A percentile compares a stretch with the other conserved stretches of the same genome.
phyloP scores from a whole-genome alignment of 2,888 invertebrate genomes.

The Agriopis leucophaearia region DNA sequence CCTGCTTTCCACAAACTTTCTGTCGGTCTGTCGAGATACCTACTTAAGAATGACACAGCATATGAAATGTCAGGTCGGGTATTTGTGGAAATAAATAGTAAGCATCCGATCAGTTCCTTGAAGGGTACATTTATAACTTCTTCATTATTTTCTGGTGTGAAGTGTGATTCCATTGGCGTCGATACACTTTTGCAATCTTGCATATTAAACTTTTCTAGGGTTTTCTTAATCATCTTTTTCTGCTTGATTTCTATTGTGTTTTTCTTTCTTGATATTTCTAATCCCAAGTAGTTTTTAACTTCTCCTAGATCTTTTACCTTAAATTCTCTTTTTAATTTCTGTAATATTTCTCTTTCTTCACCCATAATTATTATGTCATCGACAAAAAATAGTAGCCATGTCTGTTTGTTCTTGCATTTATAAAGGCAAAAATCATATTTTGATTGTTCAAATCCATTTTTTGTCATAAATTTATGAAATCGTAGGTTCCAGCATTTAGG shows the following conservation, averaged over 20 bases:
- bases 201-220: constrained; percentile 7
- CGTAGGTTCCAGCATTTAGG: no score
- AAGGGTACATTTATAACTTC: no score
- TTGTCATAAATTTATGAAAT: constrained; percentile 4
- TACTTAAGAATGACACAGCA: no score
- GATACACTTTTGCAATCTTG: background rate
- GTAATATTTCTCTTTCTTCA: no score
- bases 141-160: background rate
- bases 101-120: no score
- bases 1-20: constrained; percentile 6
- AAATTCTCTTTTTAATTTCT: no score
- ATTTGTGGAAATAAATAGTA: no score
- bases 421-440: constrained; percentile 12
- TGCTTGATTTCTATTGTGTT: background rate
- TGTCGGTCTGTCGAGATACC: background rate
- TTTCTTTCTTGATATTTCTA: no score
- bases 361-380: constrained; percentile 7
- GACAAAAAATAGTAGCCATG: constrained; percentile 4
- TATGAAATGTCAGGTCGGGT: no score
- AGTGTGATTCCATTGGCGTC: background rate
- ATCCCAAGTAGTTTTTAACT: no score
- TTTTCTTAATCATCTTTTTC: background rate
- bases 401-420: background rate
- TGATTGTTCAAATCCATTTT: constrained; percentile 9
- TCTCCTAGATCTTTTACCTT: no score